Evolutionary conservation across 2,113 vertebrate species (phyloP).

Genomic region (Cololabis saira): DNA sequence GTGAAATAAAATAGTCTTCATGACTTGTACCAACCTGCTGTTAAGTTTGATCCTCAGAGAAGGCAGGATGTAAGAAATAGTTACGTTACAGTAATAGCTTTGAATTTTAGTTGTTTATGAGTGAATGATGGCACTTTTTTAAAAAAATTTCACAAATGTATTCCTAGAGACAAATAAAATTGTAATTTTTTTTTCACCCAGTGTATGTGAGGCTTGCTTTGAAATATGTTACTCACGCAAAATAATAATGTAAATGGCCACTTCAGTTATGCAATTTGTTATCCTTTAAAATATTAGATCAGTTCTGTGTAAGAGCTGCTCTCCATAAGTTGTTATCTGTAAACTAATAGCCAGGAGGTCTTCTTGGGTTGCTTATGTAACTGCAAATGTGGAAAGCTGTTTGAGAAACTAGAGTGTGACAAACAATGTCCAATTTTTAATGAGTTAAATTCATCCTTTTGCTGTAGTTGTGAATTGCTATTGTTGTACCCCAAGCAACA

Average conservation of each 20-base stretch:
- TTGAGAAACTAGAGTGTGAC: constrained; percentile 22
- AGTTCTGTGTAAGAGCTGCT: background rate
- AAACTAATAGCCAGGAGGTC: constrained; percentile 17
- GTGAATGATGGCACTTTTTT: too few species aligned
- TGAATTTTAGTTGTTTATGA: too few species aligned
- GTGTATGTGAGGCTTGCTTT: too few species aligned
- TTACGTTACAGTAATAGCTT: too few species aligned
- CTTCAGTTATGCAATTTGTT: background rate
- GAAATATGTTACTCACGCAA: too few species aligned
- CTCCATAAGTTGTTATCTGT: constrained; percentile 40
- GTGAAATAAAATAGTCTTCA: background rate
- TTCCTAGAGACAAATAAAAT: too few species aligned
- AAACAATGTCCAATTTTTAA: constrained; percentile 48
- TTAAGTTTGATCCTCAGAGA: too few species aligned
- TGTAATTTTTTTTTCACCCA: too few species aligned
- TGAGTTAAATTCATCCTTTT: constrained; percentile 24
- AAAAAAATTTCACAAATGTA: too few species aligned
- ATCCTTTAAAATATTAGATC: background rate
- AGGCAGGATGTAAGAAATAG: too few species aligned
- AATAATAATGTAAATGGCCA: background rate
- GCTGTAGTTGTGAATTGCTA: background rate
- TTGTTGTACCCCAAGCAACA: background rate
- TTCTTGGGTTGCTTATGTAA: constrained; percentile 57
- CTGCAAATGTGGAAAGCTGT: constrained; percentile 41
- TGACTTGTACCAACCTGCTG: too few species aligned